Conservation (phyloP, 2,797 vertebrate genomes). For the Parotocinclus haroldoi region DNA sequence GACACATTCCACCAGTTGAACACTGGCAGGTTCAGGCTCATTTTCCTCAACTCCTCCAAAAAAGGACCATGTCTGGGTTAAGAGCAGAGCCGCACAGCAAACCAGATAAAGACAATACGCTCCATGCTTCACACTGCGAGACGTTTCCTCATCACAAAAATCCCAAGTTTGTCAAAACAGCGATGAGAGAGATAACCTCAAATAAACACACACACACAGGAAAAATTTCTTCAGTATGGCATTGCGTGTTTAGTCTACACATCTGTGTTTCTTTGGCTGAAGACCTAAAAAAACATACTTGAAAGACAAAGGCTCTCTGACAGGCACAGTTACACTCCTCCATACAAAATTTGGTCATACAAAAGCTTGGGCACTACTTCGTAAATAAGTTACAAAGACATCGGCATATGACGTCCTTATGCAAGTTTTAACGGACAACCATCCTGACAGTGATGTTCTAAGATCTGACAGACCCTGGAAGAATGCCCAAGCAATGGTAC, state of each 20-base stretch:
- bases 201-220: slow-evolving; percentile 33
- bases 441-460: no score
- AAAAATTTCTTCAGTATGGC: slow-evolving; percentile 17
- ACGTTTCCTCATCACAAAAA: slow-evolving; percentile 28
- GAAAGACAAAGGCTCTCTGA: slow-evolving; percentile 26
- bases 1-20: slow-evolving; percentile 31
- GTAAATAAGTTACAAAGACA: no score
- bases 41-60: slow-evolving; percentile 16
- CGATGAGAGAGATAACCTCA: slow-evolving; percentile 26
- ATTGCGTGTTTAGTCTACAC: slow-evolving; percentile 69
- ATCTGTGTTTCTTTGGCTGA: slow-evolving; percentile 58
- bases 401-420: no score
- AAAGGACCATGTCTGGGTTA: slow-evolving; percentile 21
- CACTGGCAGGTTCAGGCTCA: slow-evolving; percentile 22
- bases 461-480: no score
- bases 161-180: slow-evolving; percentile 34
- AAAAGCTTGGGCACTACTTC: no score
- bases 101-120: slow-evolving; percentile 35
- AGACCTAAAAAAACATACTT: slow-evolving; percentile 56
- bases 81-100: slow-evolving; percentile 8
- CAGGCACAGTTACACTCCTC: background rate
- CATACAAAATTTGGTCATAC: no score
- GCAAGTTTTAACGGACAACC: no score
- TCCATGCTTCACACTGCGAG: background rate
- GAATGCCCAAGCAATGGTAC: no score